phyloP scores from a whole-genome alignment of 2,113 vertebrate species.

The Stercorarius parasiticus region DNA sequence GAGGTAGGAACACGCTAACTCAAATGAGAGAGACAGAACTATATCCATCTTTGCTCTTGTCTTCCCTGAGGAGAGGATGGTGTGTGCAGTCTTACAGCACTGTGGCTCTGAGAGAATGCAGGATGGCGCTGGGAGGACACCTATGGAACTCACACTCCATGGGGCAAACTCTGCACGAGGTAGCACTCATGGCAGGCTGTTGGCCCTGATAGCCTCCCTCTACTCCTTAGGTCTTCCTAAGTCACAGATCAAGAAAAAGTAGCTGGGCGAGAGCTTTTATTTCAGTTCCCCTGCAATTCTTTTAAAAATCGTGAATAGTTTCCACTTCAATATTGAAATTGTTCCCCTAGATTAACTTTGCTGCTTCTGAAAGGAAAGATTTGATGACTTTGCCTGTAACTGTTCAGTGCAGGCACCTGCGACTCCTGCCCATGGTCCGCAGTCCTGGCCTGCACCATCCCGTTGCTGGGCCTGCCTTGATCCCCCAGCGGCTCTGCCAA shows the following conservation, averaged over 20 bases:
- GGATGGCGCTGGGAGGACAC: neutral
- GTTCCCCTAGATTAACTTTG: neutral
- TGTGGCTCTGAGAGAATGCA: neutral
- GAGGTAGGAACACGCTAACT: neutral
- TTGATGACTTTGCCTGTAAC: neutral
- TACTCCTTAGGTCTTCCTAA: neutral
- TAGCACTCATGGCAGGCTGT: neutral
- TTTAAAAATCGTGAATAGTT: neutral
- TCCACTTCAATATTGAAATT: neutral
- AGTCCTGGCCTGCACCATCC: neutral
- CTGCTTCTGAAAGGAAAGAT: neutral
- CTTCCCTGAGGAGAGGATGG: neutral
- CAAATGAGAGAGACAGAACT: neutral
- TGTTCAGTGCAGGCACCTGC: neutral
- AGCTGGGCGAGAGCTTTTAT: neutral
- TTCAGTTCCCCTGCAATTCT: neutral
- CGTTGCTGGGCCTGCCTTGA: neutral
- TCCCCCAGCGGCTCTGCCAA: neutral
- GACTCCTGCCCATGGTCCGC: accelerated
- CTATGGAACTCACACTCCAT: neutral
- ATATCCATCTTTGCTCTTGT: neutral
- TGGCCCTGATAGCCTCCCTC: neutral
- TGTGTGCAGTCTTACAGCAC: neutral
- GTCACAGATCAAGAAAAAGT: neutral
- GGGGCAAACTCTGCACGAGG: neutral